A percentile compares a stretch with the other conserved stretches of the same genome.
Evolutionary conservation across 2,113 vertebrate species (phyloP).

Genomic region (Pungitius pungitius): DNA sequence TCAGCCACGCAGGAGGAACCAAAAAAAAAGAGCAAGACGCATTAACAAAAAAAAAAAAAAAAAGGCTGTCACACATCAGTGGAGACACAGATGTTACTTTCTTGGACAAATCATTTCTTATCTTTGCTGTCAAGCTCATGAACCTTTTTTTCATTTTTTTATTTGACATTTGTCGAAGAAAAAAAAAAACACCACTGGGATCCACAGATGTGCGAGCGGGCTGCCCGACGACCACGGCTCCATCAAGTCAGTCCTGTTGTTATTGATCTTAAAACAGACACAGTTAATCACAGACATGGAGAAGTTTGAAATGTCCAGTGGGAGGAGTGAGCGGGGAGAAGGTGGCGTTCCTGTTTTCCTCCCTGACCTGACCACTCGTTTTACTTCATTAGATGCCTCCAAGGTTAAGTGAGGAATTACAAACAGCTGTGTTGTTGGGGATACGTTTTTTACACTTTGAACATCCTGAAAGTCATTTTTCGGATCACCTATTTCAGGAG

Average conservation of each 20-base stretch:
- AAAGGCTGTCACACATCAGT: conserved; percentile 35
- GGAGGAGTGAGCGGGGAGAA: background rate
- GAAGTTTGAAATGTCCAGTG: background rate
- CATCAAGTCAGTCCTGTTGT: background rate
- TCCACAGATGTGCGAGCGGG: background rate
- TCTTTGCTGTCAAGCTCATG: conserved; percentile 12
- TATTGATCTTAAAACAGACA: background rate
- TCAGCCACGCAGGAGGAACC: conserved; percentile 6
- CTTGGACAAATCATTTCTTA: conserved; percentile 34
- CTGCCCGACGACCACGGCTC: background rate
- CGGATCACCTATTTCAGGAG: background rate
- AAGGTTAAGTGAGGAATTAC: conserved; percentile 4
- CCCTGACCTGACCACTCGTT: background rate
- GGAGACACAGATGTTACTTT: conserved; percentile 33
- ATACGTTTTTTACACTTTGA: background rate
- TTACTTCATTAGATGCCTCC: background rate
- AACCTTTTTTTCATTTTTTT: background rate
- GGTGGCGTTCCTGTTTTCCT: background rate
- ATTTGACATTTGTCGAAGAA: background rate
- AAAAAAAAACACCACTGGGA: background rate
- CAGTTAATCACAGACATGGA: background rate
- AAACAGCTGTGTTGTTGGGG: background rate
- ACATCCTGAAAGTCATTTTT: background rate
- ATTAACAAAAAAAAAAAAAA: conserved; percentile 25
- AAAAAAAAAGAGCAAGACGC: conserved; percentile 26